Percentiles rank a stretch among this genome's conserved stretches.
Evolutionary conservation across 2,113 vertebrate genomes (phyloP).

Genomic region (Zosterops lateralis): DNA sequence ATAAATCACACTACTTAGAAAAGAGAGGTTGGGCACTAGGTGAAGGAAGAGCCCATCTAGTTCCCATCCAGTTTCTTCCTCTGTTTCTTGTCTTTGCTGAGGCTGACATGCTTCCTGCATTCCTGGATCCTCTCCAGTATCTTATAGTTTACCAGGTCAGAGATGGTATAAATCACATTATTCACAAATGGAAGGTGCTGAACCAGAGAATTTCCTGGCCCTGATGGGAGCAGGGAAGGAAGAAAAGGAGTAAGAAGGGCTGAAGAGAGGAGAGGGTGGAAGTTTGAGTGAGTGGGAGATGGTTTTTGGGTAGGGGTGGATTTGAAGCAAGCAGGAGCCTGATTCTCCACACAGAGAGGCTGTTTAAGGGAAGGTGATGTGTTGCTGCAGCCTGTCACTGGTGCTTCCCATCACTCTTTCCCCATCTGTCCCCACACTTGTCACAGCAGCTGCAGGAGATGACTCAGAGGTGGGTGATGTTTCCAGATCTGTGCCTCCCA

Average conservation of each 20-base stretch:
- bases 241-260: background rate
- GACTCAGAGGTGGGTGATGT: background rate
- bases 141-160: background rate
- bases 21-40: background rate
- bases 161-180: conserved; percentile 5
- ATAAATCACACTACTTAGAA: conserved; percentile 24
- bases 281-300: background rate
- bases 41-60: conserved; percentile 17
- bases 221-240: background rate
- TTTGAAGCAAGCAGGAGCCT: background rate
- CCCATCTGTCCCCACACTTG: background rate
- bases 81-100: background rate
- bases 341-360: accelerated
- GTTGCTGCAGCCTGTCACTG: background rate
- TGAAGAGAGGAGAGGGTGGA: background rate
- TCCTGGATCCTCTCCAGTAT: background rate
- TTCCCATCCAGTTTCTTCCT: conserved; percentile 22
- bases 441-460: background rate
- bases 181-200: conserved; percentile 12
- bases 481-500: background rate
- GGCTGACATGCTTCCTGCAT: background rate
- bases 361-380: background rate
- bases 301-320: background rate
- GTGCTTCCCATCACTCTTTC: background rate
- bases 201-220: background rate